Conservation (phyloP, 1,140 invertebrate genomes). For the Tetragnatha versicolor region DNA sequence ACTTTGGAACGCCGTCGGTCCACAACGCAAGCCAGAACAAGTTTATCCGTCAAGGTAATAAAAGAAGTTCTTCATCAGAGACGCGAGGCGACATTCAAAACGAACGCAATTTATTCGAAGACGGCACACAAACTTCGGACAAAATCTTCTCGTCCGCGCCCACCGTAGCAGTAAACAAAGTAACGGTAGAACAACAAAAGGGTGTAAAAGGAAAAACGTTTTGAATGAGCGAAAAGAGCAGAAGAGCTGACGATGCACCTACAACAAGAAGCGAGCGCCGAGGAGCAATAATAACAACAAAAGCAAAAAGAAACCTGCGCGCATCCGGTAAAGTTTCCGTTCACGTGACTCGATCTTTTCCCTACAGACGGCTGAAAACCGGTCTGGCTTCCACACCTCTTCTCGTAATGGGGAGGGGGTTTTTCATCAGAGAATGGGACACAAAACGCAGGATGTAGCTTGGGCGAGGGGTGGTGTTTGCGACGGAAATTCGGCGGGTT, state of each 20-base stretch:
- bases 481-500: too few species aligned
- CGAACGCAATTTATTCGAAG: not conserved
- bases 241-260: slow-evolving; percentile 19
- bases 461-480: too few species aligned
- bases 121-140: not conserved
- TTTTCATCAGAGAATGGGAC: not conserved
- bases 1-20: too few species aligned
- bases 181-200: not conserved
- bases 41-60: too few species aligned
- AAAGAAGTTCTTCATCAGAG: too few species aligned
- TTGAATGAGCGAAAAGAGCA: not conserved
- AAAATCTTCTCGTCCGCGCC: not conserved
- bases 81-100: too few species aligned
- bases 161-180: slow-evolving; percentile 20
- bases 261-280: too few species aligned
- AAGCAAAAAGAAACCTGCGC: slow-evolving; percentile 41
- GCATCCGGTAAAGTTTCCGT: slow-evolving; percentile 56
- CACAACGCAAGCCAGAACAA: too few species aligned
- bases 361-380: slow-evolving; percentile 35
- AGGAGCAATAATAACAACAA: not conserved
- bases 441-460: slow-evolving; percentile 36
- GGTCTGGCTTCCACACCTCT: slow-evolving; percentile 29
- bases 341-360: slow-evolving; percentile 51
- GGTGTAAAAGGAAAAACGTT: slow-evolving; percentile 25
- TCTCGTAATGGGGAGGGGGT: not conserved